Base-by-base conservation (phyloP, 1,140 invertebrate genomes). In the Rhopalosiphum maidis region DNA sequence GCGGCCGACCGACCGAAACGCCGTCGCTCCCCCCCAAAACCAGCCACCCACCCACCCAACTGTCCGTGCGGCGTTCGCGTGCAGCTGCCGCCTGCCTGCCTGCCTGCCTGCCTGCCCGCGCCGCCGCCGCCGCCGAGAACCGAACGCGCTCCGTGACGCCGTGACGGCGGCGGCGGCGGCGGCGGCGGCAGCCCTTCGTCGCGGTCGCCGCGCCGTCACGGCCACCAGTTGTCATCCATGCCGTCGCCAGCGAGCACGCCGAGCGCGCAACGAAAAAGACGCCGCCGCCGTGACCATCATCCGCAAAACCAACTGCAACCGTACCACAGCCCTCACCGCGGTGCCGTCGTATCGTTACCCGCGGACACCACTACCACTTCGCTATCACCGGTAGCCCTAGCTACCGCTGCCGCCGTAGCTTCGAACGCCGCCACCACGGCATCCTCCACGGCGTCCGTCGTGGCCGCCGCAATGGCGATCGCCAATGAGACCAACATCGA, bases 221-320 rank as follows among this genome's bases (percentile, higher is more conserved):
- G 51, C 89, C 90, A 91, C 91, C 91, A 93, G 91, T 93, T 93
- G 82, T 93, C 77, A 93, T 93, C 91, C 91, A 93, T 93, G 91
- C 91, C 91, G 91, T 93, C 91, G 48, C 91, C 91, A 93, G 91
- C 48, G 22, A 93, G 82, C 91, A 93, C 91, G 68, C 91, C 46
- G 35, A 93, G 91, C 48, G 91, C 91, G 91, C 91, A 85, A 51
- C 35, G 22, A 22, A 48, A 22, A 93, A 23, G 8, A 85, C 48
- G 68, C n/a, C 46, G 30, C 41, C 43, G 91, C 30, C 43, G 43
- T n/a, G 23, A 23, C 18, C 82, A 85, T 5, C 48, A 54, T 35
- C 82, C 6, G 23, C 8, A 37, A 6, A 77, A 48, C 30, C 35
- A 8, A 41, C 9, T 46, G 46, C 21, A 91, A 48, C 60, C 35